phyloP scores from a whole-genome alignment of 2,888 invertebrate genomes.

The Diplolepis rosae region DNA sequence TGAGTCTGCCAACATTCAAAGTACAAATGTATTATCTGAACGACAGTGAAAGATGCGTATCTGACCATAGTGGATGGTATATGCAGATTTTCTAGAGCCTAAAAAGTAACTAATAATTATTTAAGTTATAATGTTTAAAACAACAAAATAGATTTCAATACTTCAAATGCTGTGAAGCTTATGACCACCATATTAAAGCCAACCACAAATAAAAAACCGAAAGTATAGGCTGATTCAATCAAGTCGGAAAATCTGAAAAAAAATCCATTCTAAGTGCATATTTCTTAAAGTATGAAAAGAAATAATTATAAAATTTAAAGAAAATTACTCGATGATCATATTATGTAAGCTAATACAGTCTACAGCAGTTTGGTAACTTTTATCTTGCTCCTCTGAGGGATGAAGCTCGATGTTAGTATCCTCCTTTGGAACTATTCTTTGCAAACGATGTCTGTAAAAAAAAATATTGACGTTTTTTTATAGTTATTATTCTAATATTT shows the following conservation, averaged over 20 bases:
- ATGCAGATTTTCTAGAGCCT: background rate
- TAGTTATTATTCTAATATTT: too few species aligned
- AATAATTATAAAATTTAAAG: too few species aligned
- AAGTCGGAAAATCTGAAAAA: background rate
- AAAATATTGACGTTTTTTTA: too few species aligned
- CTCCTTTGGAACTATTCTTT: too few species aligned
- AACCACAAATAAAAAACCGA: background rate
- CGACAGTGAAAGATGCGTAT: background rate
- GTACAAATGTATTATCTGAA: background rate
- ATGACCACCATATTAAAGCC: background rate
- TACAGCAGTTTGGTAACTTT: too few species aligned
- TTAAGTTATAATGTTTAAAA: background rate
- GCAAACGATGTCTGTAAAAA: too few species aligned
- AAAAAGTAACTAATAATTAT: background rate
- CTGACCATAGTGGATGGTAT: background rate
- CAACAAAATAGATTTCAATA: background rate
- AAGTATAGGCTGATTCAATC: background rate
- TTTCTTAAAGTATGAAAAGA: too few species aligned
- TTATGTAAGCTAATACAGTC: too few species aligned
- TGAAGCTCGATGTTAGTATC: too few species aligned
- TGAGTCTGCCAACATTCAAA: background rate
- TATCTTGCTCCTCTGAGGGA: too few species aligned
- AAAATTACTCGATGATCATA: too few species aligned
- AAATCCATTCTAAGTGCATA: too few species aligned
- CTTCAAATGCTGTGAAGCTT: background rate